A percentile compares a stretch with the other conserved stretches of the same genome.
These are phyloP conservation scores for Atrichornis clamosus DNA, from an alignment of 2,113 vertebrate genomes.

Conservation along the genomic window DNA sequence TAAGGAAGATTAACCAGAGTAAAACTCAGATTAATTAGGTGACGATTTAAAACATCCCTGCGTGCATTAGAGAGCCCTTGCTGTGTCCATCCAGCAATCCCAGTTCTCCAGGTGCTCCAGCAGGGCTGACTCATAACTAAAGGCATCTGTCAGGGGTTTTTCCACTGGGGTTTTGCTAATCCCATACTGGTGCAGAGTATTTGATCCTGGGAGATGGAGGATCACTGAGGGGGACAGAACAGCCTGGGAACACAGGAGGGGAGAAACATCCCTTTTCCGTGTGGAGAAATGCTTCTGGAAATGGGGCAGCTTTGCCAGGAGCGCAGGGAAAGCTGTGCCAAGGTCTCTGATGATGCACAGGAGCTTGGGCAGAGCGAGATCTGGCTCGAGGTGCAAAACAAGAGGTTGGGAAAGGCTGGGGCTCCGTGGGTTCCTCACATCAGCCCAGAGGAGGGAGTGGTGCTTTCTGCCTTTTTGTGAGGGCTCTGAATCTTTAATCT, in stretches of 20 bases:
- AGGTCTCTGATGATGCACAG: not conserved
- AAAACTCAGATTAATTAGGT: not conserved
- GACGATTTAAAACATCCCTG: not conserved
- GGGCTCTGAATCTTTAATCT: not conserved
- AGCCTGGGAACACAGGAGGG: not conserved
- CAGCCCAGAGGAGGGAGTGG: rapidly evolving
- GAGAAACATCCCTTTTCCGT: not conserved
- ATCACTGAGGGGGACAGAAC: not conserved
- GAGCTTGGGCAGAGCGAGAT: not conserved
- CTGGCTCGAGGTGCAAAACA: not conserved
- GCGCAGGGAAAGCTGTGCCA: not conserved
- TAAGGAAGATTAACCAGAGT: not conserved
- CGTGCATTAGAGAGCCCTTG: not conserved
- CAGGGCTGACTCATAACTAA: not conserved
- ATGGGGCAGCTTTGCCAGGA: not conserved
- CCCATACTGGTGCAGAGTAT: rapidly evolving
- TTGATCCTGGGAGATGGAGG: not conserved
- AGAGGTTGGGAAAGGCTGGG: not conserved
- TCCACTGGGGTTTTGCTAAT: not conserved
- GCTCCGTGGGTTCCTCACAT: rapidly evolving
- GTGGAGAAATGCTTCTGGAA: not conserved
- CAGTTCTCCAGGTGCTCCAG: not conserved
- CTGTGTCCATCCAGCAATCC: not conserved
- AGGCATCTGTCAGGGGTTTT: not conserved
- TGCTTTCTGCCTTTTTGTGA: not conserved